Evolutionary conservation across 2,888 invertebrate species (phyloP), one percentile per base, ranked within the genome.

Genomic region (Agrenia bidenticulata): DNA sequence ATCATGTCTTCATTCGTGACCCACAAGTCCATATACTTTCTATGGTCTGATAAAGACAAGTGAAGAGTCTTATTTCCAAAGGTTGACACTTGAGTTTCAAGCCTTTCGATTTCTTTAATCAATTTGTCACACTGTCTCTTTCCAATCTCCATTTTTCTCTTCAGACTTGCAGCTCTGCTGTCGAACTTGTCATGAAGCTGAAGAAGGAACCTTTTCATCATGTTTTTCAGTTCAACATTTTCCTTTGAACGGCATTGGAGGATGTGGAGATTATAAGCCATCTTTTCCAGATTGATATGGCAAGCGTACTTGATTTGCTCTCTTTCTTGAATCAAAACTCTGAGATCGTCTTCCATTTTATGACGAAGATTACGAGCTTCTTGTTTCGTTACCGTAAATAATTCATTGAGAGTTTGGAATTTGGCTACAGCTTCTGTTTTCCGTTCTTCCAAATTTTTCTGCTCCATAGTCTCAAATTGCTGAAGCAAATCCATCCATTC

Each of bases 191-290:
- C 73, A 42, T 70, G 67, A 32, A 71, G 60, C 54, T 73, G 70
- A 27, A 73, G 61, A 0, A 75, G 60, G 9, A 69, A 61, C 32
- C 73, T 26, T 58, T 75, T 75, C 72, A 75, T 65, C 37, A 67
- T 67, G 54, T 69, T 73, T 77, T 88, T 86, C 5, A 92, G 87
- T 49, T 89, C 86, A 0, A 88, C 83, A 78, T 91, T 92, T 80
- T 95, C 94, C 73, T 92, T 92, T 79, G 94, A 93, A 1, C 93
- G 84, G 77, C 89, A 90, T 80, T 89, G 90, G 53, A 95, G 80
- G 9, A 93, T 86, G 78, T 91, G 89, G 78, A 91, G 93, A 78
- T 92, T 94, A 78, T 94, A 95, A 76, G 93, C 90, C 60, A 95
- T 84, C 80, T 94, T 94, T 79, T 94, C 94, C 13, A 88, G 87